Conservation (phyloP, 2,888 invertebrate species). For the Dryobota labecula region DNA sequence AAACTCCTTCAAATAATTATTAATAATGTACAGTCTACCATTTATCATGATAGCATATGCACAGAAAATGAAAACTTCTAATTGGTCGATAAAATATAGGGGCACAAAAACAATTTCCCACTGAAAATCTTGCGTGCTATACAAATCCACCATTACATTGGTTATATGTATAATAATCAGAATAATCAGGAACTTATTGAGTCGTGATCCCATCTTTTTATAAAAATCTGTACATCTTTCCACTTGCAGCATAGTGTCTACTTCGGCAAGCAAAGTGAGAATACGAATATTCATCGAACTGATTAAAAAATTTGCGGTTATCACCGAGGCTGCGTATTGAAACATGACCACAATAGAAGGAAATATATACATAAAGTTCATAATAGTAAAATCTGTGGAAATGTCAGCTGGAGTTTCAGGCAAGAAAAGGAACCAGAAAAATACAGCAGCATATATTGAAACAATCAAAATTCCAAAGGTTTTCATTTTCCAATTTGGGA, state of each 20-base stretch:
- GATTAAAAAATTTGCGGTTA: conserved; percentile 56
- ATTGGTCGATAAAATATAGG: conserved; percentile 70
- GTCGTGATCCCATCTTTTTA: conserved; percentile 57
- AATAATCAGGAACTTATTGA: conserved; percentile 55
- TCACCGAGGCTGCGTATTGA: conserved; percentile 68
- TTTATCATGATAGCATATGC: conserved; percentile 70
- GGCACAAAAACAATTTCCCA: conserved; percentile 39
- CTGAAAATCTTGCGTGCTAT: conserved; percentile 32
- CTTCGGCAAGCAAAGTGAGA: conserved; percentile 66
- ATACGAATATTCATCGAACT: conserved; percentile 66
- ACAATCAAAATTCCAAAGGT: conserved; percentile 28
- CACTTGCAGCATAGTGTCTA: conserved; percentile 68
- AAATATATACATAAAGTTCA: not conserved
- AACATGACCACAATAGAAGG: conserved; percentile 62
- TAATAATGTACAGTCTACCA: conserved; percentile 71
- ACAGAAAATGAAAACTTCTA: conserved; percentile 75
- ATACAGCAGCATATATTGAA: conserved; percentile 10
- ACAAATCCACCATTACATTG: conserved; percentile 56
- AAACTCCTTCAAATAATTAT: conserved; percentile 71
- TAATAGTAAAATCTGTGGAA: not conserved
- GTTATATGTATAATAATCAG: conserved; percentile 59
- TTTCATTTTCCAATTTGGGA: conserved; percentile 39
- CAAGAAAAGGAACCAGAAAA: conserved; percentile 27
- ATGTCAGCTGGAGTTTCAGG: conserved; percentile 27
- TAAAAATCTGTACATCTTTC: conserved; percentile 67